Conservation (phyloP, 2,797 vertebrate species). For the Chiloscyllium punctatum region DNA sequence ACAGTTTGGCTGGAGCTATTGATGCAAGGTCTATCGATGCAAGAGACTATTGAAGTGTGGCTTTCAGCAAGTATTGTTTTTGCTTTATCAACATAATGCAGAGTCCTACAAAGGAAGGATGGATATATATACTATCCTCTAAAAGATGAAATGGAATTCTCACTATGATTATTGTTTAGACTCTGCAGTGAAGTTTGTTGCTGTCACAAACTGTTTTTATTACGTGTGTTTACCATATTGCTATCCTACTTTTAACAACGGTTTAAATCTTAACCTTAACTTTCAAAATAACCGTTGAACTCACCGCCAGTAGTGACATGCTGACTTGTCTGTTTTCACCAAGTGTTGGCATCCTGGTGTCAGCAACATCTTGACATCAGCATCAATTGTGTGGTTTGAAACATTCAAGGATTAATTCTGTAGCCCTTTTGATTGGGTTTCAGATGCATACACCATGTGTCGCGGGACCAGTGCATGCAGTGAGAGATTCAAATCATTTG, state of each 20-base stretch:
- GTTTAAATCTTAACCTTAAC: background rate
- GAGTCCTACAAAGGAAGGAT: background rate
- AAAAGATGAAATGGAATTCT: background rate
- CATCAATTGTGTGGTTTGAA: background rate
- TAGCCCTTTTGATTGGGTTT: background rate
- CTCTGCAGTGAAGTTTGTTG: background rate
- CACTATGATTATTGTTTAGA: background rate
- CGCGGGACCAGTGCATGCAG: background rate
- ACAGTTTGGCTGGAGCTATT: too few species aligned
- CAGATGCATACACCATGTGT: background rate
- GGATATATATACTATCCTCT: background rate
- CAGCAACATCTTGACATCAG: background rate
- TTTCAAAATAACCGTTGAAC: background rate
- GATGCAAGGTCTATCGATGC: too few species aligned
- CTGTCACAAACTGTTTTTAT: background rate
- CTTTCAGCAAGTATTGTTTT: background rate
- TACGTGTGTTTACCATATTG: background rate
- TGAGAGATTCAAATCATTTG: background rate
- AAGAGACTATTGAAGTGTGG: background rate
- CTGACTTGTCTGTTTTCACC: background rate
- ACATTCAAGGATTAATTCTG: background rate
- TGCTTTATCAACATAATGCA: background rate
- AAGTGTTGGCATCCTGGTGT: background rate
- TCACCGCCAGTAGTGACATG: background rate
- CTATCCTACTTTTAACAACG: background rate